Evolutionary conservation across 2,888 invertebrate genomes (phyloP).

Genomic region (Leptinotarsa rubiginosa): DNA sequence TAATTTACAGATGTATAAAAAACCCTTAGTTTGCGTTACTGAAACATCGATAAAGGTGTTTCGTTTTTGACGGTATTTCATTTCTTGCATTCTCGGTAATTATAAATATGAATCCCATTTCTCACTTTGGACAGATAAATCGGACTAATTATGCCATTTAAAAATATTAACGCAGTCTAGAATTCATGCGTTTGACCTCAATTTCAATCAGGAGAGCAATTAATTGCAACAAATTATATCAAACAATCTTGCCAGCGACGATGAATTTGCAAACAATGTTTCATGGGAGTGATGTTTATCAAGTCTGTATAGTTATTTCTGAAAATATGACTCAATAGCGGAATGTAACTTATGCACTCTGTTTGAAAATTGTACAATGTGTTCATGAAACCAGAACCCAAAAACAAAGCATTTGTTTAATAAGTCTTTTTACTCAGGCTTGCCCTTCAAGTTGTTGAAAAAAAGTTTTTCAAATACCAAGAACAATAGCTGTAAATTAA

Average conservation of each 20-base stretch:
- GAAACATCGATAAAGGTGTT: neutral
- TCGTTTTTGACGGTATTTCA: neutral
- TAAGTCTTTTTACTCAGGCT: too few species aligned
- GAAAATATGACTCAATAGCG: conserved; percentile 6
- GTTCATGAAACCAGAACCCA: too few species aligned
- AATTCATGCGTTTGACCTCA: conserved; percentile 43
- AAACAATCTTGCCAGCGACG: conserved; percentile 21
- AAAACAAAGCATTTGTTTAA: too few species aligned
- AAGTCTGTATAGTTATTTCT: conserved; percentile 3
- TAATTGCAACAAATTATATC: conserved; percentile 40
- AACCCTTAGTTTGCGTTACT: neutral
- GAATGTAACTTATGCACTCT: neutral
- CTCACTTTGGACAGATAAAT: conserved; percentile 33
- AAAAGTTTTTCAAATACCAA: too few species aligned
- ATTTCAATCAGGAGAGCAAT: conserved; percentile 37
- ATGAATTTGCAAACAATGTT: conserved; percentile 19
- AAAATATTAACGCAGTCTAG: conserved; percentile 34
- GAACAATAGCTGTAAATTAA: too few species aligned
- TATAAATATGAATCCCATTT: conserved; percentile 34
- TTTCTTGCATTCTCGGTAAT: conserved; percentile 28
- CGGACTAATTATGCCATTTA: conserved; percentile 28
- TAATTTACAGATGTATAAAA: neutral
- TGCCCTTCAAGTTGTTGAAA: too few species aligned
- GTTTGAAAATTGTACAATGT: neutral
- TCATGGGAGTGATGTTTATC: neutral